Conservation (phyloP, 2,113 vertebrate species). For the Todiramphus chloris region DNA sequence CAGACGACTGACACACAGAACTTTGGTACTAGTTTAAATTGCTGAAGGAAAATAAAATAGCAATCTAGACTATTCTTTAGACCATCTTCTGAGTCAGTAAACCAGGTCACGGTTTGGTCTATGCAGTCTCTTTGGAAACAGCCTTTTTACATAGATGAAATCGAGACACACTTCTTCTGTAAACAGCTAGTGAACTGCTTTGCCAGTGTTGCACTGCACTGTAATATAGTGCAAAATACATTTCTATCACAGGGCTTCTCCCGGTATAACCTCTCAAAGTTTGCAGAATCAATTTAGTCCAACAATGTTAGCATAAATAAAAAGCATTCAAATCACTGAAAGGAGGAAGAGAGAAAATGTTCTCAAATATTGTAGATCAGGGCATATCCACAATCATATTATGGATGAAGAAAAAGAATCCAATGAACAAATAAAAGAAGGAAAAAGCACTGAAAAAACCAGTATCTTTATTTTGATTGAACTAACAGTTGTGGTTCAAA, state of each 20-base stretch:
- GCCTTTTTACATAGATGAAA: not conserved
- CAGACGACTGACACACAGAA: not conserved
- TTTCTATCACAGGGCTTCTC: not conserved
- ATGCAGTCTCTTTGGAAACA: not conserved
- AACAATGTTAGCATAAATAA: not conserved
- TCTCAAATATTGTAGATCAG: not conserved
- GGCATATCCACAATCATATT: not conserved
- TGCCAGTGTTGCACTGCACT: not conserved
- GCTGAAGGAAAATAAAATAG: conserved; percentile 24
- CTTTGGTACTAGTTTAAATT: not conserved
- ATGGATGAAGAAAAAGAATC: not conserved
- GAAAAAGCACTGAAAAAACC: not conserved
- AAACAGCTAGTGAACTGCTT: not conserved
- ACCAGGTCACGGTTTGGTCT: not conserved
- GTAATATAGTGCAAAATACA: not conserved
- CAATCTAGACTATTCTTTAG: not conserved
- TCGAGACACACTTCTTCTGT: not conserved
- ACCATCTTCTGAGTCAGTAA: not conserved
- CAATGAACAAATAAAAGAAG: too few relatives aligned
- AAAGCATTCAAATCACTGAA: not conserved
- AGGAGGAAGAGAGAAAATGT: not conserved
- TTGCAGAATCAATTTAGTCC: not conserved
- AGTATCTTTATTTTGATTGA: not conserved
- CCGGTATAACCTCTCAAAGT: not conserved
- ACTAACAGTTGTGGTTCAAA: not conserved